Percentiles rank a stretch among this genome's conserved stretches.
Conservation (phyloP, 2,888 invertebrate species). For the Athrips mouffetella region DNA sequence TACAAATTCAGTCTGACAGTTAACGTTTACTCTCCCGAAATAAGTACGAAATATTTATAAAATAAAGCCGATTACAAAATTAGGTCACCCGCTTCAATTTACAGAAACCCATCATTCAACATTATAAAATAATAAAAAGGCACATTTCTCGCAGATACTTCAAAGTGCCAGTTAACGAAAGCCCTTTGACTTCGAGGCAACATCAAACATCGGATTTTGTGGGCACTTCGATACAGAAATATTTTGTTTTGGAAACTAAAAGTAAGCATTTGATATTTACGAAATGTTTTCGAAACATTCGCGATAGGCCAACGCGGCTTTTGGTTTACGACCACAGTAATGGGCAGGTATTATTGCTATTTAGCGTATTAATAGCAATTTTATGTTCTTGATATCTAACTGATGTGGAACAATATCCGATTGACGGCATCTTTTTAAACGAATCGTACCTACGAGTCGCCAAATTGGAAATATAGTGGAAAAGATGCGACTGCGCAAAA, state of each 20-base stretch:
- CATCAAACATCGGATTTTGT: not conserved
- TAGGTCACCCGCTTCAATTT: not conserved
- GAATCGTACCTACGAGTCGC: too few species aligned
- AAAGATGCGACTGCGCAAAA: too few species aligned
- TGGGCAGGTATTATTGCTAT: not conserved
- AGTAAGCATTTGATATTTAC: not conserved
- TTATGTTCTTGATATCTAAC: not conserved
- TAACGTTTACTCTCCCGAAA: too few species aligned
- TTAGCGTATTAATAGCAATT: conserved; percentile 4
- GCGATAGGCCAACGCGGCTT: not conserved
- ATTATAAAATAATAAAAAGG: too few species aligned
- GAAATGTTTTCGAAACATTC: conserved; percentile 5
- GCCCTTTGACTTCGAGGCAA: not conserved
- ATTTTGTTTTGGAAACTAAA: conserved; percentile 5
- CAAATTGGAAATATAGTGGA: too few species aligned
- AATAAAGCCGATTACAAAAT: not conserved
- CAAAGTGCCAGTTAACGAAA: not conserved
- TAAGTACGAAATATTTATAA: too few species aligned
- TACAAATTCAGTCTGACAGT: too few species aligned
- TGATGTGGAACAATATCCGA: not conserved
- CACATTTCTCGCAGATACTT: not conserved
- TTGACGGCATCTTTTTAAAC: too few species aligned
- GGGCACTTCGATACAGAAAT: not conserved
- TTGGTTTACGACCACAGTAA: not conserved
- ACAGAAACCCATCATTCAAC: too few species aligned